These are phyloP conservation scores for Euwallacea similis DNA, from an alignment of 1,140 invertebrate species.

Conservation along the genomic window DNA sequence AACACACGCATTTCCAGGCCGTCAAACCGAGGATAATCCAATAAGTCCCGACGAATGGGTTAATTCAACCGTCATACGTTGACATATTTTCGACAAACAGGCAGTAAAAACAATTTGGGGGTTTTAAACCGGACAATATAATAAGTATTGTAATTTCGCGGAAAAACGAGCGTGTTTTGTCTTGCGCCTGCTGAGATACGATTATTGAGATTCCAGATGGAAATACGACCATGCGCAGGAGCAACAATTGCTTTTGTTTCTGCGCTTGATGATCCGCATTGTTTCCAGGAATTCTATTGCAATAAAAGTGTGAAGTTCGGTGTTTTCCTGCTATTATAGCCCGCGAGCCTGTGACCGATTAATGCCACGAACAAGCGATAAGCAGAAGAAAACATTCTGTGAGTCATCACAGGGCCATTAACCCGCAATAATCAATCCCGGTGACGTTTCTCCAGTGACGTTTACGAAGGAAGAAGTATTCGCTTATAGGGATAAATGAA, in stretches of 20 bases:
- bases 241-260: slow-evolving; percentile 8
- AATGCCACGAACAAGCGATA: no score
- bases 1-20: no score
- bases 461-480: no score
- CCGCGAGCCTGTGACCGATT: no score
- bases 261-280: neutral
- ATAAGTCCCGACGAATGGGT: slow-evolving; percentile 17
- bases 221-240: neutral
- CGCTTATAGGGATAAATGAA: no score
- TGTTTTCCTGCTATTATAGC: no score
- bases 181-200: slow-evolving; percentile 14
- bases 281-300: no score
- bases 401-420: no score
- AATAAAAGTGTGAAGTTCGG: no score
- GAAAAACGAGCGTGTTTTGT: slow-evolving; percentile 16
- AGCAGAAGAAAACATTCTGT: no score
- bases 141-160: slow-evolving; percentile 8
- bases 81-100: slow-evolving; percentile 9
- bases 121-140: neutral
- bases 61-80: slow-evolving; percentile 22
- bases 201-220: slow-evolving; percentile 12
- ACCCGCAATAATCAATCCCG: no score
- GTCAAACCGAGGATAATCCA: neutral
- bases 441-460: no score
- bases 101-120: slow-evolving; percentile 13